These are phyloP conservation scores for Cavia aperea DNA, from an alignment of 2,113 vertebrate genomes.

Conservation along the genomic window DNA sequence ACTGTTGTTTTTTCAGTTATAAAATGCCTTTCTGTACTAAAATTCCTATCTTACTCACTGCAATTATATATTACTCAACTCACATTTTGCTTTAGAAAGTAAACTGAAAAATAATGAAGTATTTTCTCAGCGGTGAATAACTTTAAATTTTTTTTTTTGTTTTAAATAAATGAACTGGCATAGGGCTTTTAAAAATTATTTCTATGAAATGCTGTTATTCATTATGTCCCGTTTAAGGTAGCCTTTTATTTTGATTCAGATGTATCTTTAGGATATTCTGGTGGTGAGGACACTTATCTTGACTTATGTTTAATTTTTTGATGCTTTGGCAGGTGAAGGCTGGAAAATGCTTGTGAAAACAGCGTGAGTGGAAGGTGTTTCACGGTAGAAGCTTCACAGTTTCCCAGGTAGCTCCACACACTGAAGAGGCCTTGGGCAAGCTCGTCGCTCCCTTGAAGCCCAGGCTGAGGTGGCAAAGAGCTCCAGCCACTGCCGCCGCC, in stretches of 20 bases:
- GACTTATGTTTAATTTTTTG: slow-evolving; percentile 68
- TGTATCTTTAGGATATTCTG: slow-evolving; percentile 69
- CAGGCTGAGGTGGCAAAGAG: slow-evolving; percentile 1
- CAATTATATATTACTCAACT: slow-evolving; percentile 57
- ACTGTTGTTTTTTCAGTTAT: slow-evolving; percentile 29
- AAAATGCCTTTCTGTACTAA: slow-evolving; percentile 34
- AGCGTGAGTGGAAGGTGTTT: slow-evolving; percentile 52
- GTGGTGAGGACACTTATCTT: slow-evolving; percentile 65
- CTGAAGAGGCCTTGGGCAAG: slow-evolving; percentile 54
- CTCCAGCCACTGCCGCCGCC: slow-evolving; percentile 27
- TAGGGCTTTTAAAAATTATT: not conserved
- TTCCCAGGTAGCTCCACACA: slow-evolving; percentile 64
- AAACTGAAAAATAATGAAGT: slow-evolving; percentile 58
- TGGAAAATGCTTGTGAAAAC: slow-evolving; percentile 64
- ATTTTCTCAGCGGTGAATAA: slow-evolving; percentile 60
- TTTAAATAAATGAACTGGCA: slow-evolving; percentile 35
- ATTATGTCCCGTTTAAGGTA: slow-evolving; percentile 68
- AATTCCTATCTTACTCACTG: slow-evolving; percentile 47
- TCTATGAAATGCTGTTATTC: slow-evolving; percentile 70
- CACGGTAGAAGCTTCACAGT: slow-evolving; percentile 48
- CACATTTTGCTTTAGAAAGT: slow-evolving; percentile 62
- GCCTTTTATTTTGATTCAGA: slow-evolving; percentile 75
- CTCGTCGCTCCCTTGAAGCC: slow-evolving; percentile 59
- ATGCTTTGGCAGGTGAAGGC: slow-evolving; percentile 69
- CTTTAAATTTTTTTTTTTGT: slow-evolving; percentile 47